Base-by-base conservation (phyloP, 2,888 invertebrate genomes). In the Branchinecta sandiegonensis region DNA sequence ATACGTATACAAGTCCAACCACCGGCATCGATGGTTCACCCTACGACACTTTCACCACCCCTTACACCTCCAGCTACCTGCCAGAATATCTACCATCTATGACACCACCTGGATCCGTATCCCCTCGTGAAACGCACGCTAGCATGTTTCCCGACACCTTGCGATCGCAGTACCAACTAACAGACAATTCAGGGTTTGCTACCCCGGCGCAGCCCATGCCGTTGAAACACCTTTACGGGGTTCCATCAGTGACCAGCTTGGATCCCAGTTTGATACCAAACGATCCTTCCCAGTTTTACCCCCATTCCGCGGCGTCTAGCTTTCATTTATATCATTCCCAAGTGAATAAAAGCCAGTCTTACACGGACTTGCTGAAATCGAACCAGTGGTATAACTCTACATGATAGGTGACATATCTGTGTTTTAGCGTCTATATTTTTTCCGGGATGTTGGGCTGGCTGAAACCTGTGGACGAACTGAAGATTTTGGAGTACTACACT, bases 31-130 rank as follows among this genome's bases (percentile, higher is more conserved):
- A 69, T 11, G 71, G 73, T n/a, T 71, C 72, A 56, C 73, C 72
- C 66, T 73, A 73, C 69, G 69, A 71, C 47, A 65, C 63, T 10
- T 70, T 70, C 64, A 50, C 68, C 67, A 70, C 48, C 37, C 68
- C 66, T 66, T 72, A 72, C 50, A 72, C 72, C 13, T 76, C 78
- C 56, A 73, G 72, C 65, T 73, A 73, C 66, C 73, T 74, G 46
- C 72, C 73, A 75, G 78, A 71, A 1, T 74, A 74, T 67, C 72
- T 74, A 37, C 88, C 91, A 63, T 91, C 92, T 66, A 94, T 95
- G 90, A 94, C 94, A 7, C 94, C 94, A 68, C 95, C 95, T 67
- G 92, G 93, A n/a, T 94, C 94, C 6, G 94, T 94, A 2, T 94
- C 94, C 8, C 94, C 95, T 0, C 83, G 94, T 71, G 94, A 94